phyloP scores from a whole-genome alignment of 2,113 vertebrate genomes.

The Platycercus adscitus region DNA sequence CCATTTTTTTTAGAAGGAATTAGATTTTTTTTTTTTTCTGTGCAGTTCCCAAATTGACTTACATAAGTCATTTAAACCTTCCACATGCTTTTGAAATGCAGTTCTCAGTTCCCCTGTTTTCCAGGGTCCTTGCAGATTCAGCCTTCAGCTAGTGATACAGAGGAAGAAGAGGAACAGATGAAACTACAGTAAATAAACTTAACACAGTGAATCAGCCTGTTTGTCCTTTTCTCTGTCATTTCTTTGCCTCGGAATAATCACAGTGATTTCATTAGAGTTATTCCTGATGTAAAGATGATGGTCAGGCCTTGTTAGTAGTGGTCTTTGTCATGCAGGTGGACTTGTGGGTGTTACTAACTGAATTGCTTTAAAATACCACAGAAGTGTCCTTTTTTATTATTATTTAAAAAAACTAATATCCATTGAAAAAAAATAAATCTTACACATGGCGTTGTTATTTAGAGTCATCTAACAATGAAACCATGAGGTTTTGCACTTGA shows the following conservation, averaged over 20 bases:
- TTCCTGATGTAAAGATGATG: neutral
- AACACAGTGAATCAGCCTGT: neutral
- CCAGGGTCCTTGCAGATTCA: neutral
- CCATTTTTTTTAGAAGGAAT: neutral
- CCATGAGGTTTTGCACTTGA: neutral
- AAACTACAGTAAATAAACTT: neutral
- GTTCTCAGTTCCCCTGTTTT: neutral
- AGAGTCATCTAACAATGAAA: neutral
- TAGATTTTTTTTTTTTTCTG: neutral
- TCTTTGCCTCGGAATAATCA: neutral
- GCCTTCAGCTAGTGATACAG: neutral
- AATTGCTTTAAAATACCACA: neutral
- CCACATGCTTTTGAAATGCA: neutral
- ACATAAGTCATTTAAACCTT: accelerated
- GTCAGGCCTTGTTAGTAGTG: neutral
- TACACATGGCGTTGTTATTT: neutral
- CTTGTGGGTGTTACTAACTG: neutral
- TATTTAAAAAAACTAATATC: neutral
- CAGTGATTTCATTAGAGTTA: neutral
- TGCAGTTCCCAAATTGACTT: neutral
- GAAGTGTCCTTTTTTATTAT: neutral
- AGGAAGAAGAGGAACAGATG: neutral
- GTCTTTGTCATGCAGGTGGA: neutral
- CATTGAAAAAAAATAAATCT: neutral
- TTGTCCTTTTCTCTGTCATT: neutral